A percentile compares a stretch with the other conserved stretches of the same genome.
These are phyloP conservation scores for Hippocampus mohnikei DNA, from an alignment of 2,113 vertebrate genomes.

Conservation along the genomic window DNA sequence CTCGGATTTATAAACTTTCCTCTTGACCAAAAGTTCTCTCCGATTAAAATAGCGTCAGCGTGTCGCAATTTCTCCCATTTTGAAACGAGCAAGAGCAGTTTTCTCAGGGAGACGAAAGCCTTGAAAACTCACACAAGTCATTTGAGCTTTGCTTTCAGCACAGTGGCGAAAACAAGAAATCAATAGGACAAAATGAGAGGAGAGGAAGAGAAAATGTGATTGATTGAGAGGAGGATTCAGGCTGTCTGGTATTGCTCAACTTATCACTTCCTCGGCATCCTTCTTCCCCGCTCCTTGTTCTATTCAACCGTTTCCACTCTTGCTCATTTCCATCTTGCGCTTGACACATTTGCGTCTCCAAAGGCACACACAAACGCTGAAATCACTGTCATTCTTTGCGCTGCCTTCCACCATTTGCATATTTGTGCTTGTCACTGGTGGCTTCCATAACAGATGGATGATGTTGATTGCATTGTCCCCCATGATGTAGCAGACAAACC, in stretches of 20 bases:
- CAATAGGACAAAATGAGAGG: slow-evolving; percentile 60
- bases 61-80: neutral
- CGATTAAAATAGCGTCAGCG: neutral
- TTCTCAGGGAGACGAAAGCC: slow-evolving; percentile 26
- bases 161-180: slow-evolving; percentile 59
- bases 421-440: neutral
- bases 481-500: slow-evolving; percentile 29
- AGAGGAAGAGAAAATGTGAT: slow-evolving; percentile 58
- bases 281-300: slow-evolving; percentile 19
- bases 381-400: neutral
- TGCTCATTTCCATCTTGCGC: neutral
- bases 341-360: slow-evolving; percentile 24
- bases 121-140: slow-evolving; percentile 46
- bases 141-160: slow-evolving; percentile 54
- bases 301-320: slow-evolving; percentile 10
- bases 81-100: neutral
- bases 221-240: slow-evolving; percentile 62
- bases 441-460: slow-evolving; percentile 8
- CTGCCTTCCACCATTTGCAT: neutral
- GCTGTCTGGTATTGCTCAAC: slow-evolving; percentile 49
- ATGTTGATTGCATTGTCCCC: slow-evolving; percentile 17
- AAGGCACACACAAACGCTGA: slow-evolving; percentile 25
- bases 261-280: slow-evolving; percentile 44
- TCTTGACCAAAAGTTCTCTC: neutral
- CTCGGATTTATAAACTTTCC: neutral